Evolutionary conservation across 2,113 vertebrate genomes (phyloP), one percentile per base, ranked within the genome.

Genomic region (Toxostoma redivivum): DNA sequence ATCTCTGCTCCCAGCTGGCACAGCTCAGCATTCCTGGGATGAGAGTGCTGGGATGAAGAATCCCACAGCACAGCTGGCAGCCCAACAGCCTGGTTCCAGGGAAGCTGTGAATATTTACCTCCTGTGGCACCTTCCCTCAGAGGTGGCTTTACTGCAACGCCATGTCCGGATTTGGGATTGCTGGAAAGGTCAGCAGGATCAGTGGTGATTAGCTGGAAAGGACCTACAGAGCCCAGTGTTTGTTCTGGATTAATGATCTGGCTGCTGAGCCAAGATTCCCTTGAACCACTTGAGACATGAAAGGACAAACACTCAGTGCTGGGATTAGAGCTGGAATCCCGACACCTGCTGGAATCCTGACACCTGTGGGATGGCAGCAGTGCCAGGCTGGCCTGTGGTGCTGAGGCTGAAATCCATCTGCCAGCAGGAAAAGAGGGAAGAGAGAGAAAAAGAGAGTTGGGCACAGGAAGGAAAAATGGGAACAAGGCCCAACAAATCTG

Each of bases 181-280:
- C 79, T 37, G 21, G 94, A 72, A 94, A 97, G 95, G 95, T 94
- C 97, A 95, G 86, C 48, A 0, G 42, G 94, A 95, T 97, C 97
- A 88, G 80, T 86, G 94, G 69, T 16, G 90, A 96, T 98, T 92
- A 95, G 81, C 88, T 79, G 78, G 60, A 38, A 92, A 92, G 84
- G 89, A 96, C 88, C 91, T 72, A 12, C 79, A 81, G 90, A 85
- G 79, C 83, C 74, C 2, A 0, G 31, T 96, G 92, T 97, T 97
- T 97, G 84, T 65, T 96, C 65, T 84, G 94, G 91, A 25, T 61
- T 81, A 94, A 74, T 2, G 12, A 74, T 45, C 58, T 23, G 4
- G 8, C 84, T 3, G 10, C 65, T 1, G 12, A 92, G 96, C 89
- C 84, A 71, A 78, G 95, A 74, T 69, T 90, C 86, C 66, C 81